Evolutionary conservation across 2,113 vertebrate species (phyloP), one percentile per base, ranked within the genome.

Genomic region (Cryptomyrus ogoouensis): DNA sequence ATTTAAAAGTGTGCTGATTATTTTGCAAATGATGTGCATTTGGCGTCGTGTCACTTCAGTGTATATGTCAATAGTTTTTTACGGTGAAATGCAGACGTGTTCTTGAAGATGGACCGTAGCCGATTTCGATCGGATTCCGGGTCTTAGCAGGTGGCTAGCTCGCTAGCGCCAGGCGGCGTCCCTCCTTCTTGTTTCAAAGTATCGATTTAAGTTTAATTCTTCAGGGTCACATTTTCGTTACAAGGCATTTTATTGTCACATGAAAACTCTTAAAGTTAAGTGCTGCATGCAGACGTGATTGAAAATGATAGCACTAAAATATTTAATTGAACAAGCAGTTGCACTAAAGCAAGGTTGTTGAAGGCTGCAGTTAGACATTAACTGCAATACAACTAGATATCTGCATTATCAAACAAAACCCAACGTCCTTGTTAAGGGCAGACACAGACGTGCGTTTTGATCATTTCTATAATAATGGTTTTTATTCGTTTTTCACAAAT

Each of bases 81-180:
- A 62, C 24, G 7, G 24, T n/a, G 56, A 62, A 62, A 62, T 62
- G 24, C 56, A n/a, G 24, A 24, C 56, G 56, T n/a, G 56, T 62
- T 62, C 56, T n/a, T n/a, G 56, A 62, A n/a, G 56, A n/a, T 62
- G 24, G 56, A 62, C 7, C 7, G 24, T n/a, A 62, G 21, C 56
- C 56, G 56, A 7, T 24, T 62, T 62, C 56, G 56, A 24, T 62
- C 56, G 56, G 56, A 62, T 62, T 62, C 56, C 56, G 56, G 56
- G 21, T n/a, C 44, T 47, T 86, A 86, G 84, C 84, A 86, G 84
- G 84, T 86, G 84, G 84, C 84, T 86, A 86, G 49, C n/a, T 15
- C 27, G 84, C 13, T 86, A 86, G 47, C 83, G 39, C 46, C 83
- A 19, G 35, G 27, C 42, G 44, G 13, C 83, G 83, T 47, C 44